Conservation (phyloP, 2,797 vertebrate species). For the Neopelma chrysocephalum region DNA sequence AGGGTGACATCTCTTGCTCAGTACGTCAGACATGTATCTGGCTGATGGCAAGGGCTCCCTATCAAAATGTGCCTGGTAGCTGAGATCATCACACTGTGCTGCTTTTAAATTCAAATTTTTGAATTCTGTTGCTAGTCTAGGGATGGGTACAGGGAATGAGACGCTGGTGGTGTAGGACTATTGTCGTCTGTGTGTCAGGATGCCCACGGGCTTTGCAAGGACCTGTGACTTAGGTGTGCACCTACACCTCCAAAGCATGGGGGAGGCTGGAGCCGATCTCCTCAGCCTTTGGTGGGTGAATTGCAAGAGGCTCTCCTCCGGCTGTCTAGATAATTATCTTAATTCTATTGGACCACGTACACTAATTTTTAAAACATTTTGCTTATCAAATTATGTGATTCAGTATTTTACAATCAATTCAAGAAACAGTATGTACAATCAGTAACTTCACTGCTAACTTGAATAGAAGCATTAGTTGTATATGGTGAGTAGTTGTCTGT, state of each 20-base stretch:
- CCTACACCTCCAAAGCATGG: rapidly evolving
- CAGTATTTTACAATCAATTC: not conserved
- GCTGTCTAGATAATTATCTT: not conserved
- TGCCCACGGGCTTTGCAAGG: not conserved
- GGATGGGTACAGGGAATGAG: rapidly evolving
- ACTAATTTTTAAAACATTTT: not conserved
- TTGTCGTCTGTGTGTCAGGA: rapidly evolving
- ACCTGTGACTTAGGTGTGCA: rapidly evolving
- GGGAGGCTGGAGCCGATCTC: not conserved
- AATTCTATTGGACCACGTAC: not conserved
- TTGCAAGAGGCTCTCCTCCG: not conserved
- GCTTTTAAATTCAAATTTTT: not conserved
- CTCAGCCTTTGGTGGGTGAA: not conserved
- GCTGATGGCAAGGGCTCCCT: not conserved
- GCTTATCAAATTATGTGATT: rapidly evolving
- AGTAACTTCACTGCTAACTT: not conserved
- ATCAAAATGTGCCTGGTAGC: not conserved
- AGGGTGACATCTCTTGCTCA: not conserved
- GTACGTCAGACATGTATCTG: rapidly evolving
- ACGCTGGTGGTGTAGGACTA: not conserved
- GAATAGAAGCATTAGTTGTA: not conserved
- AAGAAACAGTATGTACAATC: not conserved
- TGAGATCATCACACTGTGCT: rapidly evolving
- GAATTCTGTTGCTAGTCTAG: not conserved
- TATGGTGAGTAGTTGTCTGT: not conserved